These are phyloP conservation scores for Chaetoderma sp. DNA, from an alignment of 2,888 invertebrate genomes.

Conservation along the genomic window DNA sequence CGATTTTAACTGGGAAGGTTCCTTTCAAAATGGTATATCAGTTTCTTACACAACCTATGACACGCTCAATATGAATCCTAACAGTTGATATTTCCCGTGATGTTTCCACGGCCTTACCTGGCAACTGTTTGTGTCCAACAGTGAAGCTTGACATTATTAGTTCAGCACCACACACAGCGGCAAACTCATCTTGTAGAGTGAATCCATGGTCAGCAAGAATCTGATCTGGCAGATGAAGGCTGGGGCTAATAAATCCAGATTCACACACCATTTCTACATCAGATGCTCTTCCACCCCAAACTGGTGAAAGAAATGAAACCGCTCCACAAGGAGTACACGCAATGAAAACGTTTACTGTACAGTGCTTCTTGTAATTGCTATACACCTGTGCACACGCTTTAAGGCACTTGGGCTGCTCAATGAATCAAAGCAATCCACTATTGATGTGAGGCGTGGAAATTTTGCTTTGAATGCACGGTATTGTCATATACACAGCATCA, in stretches of 20 bases:
- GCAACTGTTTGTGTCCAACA: constrained; percentile 12
- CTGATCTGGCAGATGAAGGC: constrained; percentile 28
- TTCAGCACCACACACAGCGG: constrained; percentile 4
- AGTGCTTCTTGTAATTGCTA: constrained; percentile 36
- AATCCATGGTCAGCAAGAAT: constrained; percentile 37
- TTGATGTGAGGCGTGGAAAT: too few relatives aligned
- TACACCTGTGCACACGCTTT: constrained; percentile 23
- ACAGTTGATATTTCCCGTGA: constrained; percentile 27
- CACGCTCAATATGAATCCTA: constrained; percentile 30
- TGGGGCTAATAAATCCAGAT: constrained; percentile 20
- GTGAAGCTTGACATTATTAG: constrained; percentile 25
- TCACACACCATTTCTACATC: constrained; percentile 31
- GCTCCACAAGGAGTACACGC: constrained; percentile 32
- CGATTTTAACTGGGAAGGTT: too few relatives aligned
- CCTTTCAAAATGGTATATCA: too few relatives aligned
- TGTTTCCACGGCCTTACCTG: not conserved
- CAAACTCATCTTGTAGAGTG: constrained; percentile 26
- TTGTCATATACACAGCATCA: not conserved
- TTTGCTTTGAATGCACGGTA: too few relatives aligned
- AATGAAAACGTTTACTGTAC: constrained; percentile 35
- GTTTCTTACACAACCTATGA: constrained; percentile 27
- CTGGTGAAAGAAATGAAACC: constrained; percentile 27
- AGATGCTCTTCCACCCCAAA: constrained; percentile 33
- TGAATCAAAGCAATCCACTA: too few relatives aligned
- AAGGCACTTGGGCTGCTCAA: not conserved